Evolutionary conservation across 2,888 invertebrate species (phyloP), one percentile per base, ranked within the genome.

Genomic region (Melipona beecheii): DNA sequence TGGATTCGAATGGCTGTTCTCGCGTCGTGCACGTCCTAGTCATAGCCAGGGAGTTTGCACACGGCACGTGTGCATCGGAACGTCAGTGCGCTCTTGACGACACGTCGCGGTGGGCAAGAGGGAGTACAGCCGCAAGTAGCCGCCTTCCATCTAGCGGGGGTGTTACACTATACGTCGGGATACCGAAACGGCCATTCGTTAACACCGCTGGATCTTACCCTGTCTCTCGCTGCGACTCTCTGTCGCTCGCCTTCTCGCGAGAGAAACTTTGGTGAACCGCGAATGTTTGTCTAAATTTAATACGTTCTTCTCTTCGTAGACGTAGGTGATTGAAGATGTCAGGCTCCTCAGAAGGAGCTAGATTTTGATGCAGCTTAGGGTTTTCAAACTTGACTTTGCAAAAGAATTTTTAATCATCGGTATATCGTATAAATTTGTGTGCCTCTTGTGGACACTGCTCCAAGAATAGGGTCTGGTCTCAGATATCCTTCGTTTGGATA

Each of bases 1-100:
- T 94, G 94, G 94, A 93, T 94, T 94, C 94, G 94, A 94, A 94
- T 94, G 94, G 92, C 93, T 92, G 91, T 91, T 91, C 93, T 90
- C 91, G 93, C 91, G 92, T 89, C 93, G 93, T 89, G 92, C 88
- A 85, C 92, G 93, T 92, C 93, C 94, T 94, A 94, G 94, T 94
- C 94, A 94, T 94, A 93, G 90, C 87, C 92, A 90, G 91, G 90
- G 6, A 89, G 89, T 94, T 94, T 94, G 94, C 94, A 94, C 94
- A 94, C 93, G 94, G 94, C 93, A 94, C 94, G 92, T 94, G 92
- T 94, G 92, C 91, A 92, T 91, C 91, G 90, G 90, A 91, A 92
- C 92, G 91, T 92, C 91, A 91, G 91, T 92, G 90, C 31, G 36
- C 90, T 89, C 89, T 88, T 90, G 90, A 87, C 87, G 89, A 84